These are phyloP conservation scores for Staurois parvus DNA, from an alignment of 2,797 vertebrate species.

Conservation along the genomic window DNA sequence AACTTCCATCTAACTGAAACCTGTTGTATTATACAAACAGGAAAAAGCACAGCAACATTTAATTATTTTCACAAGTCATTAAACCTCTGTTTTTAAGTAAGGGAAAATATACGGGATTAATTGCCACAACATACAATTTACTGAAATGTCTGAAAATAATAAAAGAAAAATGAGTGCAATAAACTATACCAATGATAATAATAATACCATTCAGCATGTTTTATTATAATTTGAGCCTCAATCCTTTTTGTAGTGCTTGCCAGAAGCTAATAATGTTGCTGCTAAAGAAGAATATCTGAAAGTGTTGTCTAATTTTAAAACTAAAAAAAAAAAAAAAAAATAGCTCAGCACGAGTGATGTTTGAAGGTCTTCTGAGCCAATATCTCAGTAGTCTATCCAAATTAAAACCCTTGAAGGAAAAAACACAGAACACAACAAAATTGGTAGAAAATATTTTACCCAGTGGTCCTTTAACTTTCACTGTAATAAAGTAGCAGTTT, in stretches of 20 bases:
- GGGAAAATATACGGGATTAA: background rate
- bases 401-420: constrained; percentile 48
- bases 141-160: background rate
- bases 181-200: constrained; percentile 6
- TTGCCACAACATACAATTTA: background rate
- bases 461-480: constrained; percentile 47
- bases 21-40: too few species aligned
- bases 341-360: constrained; percentile 57
- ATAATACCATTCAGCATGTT: constrained; percentile 32
- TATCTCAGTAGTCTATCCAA: constrained; percentile 43
- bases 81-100: background rate
- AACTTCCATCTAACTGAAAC: too few species aligned
- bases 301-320: constrained; percentile 41
- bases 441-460: constrained; percentile 53
- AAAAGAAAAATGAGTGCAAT: background rate
- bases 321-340: constrained; percentile 46
- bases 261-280: constrained; percentile 34
- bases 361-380: constrained; percentile 60
- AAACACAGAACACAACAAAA: constrained; percentile 46
- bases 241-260: constrained; percentile 39
- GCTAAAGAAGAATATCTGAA: constrained; percentile 43
- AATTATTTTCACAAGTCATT: too few species aligned
- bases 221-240: constrained; percentile 55
- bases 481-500: constrained; percentile 35
- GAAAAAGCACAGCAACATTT: too few species aligned